phyloP scores from a whole-genome alignment of 35 echinoderm and acorn worm genomes.

The Patiria miniata region DNA sequence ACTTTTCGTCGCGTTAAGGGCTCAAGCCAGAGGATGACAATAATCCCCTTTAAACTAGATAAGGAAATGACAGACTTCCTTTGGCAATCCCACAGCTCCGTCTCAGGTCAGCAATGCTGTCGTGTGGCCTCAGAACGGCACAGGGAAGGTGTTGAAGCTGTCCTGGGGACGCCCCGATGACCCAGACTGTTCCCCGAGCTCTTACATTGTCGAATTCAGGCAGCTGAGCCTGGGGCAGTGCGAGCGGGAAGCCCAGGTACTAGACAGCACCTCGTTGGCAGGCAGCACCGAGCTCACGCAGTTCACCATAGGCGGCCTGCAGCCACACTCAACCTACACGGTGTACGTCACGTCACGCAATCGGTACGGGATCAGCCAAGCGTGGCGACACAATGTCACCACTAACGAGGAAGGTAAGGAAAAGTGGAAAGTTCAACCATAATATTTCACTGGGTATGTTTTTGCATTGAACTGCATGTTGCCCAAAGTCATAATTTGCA shows the following conservation, averaged over 20 bases:
- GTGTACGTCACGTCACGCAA: conserved; percentile 62
- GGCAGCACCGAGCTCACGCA: conserved; percentile 19
- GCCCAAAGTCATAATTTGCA: no score
- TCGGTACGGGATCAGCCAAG: conserved; percentile 42
- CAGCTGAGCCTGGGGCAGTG: conserved; percentile 37
- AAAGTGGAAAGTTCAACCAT: no score
- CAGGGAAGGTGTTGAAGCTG: neutral
- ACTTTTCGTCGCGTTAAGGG: no score
- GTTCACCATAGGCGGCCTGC: conserved; percentile 5
- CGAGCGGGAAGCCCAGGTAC: neutral
- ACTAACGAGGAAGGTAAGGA: conserved; percentile 2
- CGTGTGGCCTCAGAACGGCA: neutral
- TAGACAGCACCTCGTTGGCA: neutral
- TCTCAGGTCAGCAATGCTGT: conserved; percentile 11
- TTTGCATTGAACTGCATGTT: no score
- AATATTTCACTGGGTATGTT: no score
- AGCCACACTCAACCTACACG: conserved; percentile 57
- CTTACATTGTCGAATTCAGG: conserved; percentile 29
- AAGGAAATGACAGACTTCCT: conserved; percentile 9
- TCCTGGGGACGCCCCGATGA: conserved; percentile 24
- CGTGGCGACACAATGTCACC: neutral
- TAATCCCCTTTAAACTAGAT: no score
- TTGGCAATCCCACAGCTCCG: conserved; percentile 35
- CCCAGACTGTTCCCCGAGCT: conserved; percentile 4
- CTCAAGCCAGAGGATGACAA: no score